A percentile compares a stretch with the other conserved stretches of the same genome.
phyloP scores from a whole-genome alignment of 1,140 invertebrate species.

The Euwallacea similis region DNA sequence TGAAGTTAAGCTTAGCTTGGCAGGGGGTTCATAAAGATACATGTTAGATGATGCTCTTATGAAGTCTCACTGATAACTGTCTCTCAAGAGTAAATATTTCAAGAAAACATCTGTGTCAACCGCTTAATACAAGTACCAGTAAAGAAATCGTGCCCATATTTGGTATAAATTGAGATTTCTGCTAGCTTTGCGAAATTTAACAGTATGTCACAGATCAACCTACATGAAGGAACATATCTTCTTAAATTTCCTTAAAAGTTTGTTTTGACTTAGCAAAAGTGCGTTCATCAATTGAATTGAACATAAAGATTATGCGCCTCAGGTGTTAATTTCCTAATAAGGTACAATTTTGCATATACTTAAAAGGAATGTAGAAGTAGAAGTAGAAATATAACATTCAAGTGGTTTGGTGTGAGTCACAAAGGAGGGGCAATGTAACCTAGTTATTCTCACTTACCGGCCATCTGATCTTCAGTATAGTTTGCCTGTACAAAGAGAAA shows the following conservation, averaged over 20 bases:
- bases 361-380: not conserved
- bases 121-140: conserved; percentile 16
- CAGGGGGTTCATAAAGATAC: conserved; percentile 61
- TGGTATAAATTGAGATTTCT: conserved; percentile 44
- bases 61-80: conserved; percentile 16
- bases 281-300: not conserved
- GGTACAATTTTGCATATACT: not conserved
- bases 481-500: conserved; percentile 70
- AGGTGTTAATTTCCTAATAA: not conserved
- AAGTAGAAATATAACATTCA: not conserved
- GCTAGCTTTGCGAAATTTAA: conserved; percentile 11
- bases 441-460: conserved; percentile 70
- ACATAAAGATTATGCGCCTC: not conserved
- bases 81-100: not conserved
- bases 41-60: conserved; percentile 46
- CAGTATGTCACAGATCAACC: not conserved
- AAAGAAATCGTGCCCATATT: conserved; percentile 50
- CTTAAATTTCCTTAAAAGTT: not conserved
- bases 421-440: conserved; percentile 53
- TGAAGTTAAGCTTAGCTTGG: conserved; percentile 59
- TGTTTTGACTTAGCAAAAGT: too few relatives aligned
- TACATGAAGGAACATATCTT: not conserved
- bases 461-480: conserved; percentile 86
- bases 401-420: conserved; percentile 17
- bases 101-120: conserved; percentile 31